Percentiles rank a stretch among this genome's conserved stretches.
phyloP scores from a whole-genome alignment of 2,888 invertebrate genomes.

The Charanyca ferruginea region DNA sequence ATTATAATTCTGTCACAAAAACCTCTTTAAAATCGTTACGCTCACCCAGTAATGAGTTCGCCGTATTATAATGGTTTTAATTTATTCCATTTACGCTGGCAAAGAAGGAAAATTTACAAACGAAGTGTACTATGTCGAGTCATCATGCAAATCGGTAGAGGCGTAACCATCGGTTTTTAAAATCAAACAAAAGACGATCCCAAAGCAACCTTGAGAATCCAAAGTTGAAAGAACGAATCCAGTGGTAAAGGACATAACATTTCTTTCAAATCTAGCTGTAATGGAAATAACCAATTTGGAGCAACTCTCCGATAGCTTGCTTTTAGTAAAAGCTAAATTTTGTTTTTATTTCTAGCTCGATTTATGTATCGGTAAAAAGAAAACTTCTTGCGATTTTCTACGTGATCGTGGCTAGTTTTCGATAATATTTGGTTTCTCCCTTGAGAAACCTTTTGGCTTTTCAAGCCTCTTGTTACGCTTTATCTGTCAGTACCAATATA shows the following conservation, averaged over 20 bases:
- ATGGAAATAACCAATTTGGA: constrained; percentile 81
- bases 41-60: constrained; percentile 52
- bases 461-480: not conserved
- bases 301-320: constrained; percentile 77
- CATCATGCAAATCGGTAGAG: constrained; percentile 62
- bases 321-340: constrained; percentile 76
- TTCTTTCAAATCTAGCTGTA: constrained; percentile 78
- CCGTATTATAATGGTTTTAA: constrained; percentile 59
- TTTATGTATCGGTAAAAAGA: constrained; percentile 52
- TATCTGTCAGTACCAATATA: constrained; percentile 3
- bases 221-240: constrained; percentile 36
- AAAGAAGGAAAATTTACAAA: constrained; percentile 58
- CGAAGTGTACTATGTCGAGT: constrained; percentile 54
- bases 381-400: constrained; percentile 30
- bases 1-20: constrained; percentile 42
- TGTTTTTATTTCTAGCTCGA: constrained; percentile 64
- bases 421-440: constrained; percentile 6
- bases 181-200: constrained; percentile 49
- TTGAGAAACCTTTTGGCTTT: constrained; percentile 1
- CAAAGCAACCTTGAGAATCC: constrained; percentile 24
- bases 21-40: constrained; percentile 43
- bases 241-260: constrained; percentile 70
- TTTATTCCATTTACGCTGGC: constrained; percentile 57
- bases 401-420: constrained; percentile 13
- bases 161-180: constrained; percentile 46